Conservation (phyloP, 2,113 vertebrate species). For the Scytalopus superciliaris region DNA sequence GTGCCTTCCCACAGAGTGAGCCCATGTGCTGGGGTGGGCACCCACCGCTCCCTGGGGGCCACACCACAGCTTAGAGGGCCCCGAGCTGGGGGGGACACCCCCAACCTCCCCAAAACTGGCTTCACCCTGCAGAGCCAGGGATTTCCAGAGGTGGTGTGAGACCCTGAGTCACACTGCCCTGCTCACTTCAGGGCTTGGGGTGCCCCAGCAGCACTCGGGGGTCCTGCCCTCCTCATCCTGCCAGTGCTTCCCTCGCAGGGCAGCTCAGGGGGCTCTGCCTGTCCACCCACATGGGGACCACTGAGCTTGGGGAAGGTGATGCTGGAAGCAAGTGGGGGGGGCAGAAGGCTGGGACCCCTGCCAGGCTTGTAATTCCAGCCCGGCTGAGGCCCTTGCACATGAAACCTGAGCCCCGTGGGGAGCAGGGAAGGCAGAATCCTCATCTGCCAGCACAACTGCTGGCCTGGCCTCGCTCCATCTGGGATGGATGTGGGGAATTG, state of each 20-base stretch:
- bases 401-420: not conserved
- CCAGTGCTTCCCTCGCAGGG: not conserved
- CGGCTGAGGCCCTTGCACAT: accelerated
- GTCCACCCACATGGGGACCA: accelerated
- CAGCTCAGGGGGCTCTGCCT: not conserved
- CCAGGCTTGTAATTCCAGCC: constrained; percentile 33
- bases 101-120: not conserved
- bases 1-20: accelerated
- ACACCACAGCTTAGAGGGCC: not conserved
- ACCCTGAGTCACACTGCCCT: accelerated
- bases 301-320: not conserved
- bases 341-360: not conserved
- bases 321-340: not conserved
- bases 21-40: not conserved
- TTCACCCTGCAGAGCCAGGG: not conserved
- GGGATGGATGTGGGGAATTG: not conserved
- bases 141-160: accelerated
- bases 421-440: not conserved
- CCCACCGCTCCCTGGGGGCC: accelerated
- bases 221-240: not conserved
- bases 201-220: not conserved
- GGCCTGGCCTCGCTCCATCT: not conserved
- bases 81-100: not conserved
- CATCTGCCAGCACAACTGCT: not conserved
- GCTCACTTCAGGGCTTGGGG: accelerated